A percentile compares a stretch with the other conserved stretches of the same genome.
These are phyloP conservation scores for Troides oblongomaculatus DNA, from an alignment of 2,888 invertebrate species.

Conservation along the genomic window DNA sequence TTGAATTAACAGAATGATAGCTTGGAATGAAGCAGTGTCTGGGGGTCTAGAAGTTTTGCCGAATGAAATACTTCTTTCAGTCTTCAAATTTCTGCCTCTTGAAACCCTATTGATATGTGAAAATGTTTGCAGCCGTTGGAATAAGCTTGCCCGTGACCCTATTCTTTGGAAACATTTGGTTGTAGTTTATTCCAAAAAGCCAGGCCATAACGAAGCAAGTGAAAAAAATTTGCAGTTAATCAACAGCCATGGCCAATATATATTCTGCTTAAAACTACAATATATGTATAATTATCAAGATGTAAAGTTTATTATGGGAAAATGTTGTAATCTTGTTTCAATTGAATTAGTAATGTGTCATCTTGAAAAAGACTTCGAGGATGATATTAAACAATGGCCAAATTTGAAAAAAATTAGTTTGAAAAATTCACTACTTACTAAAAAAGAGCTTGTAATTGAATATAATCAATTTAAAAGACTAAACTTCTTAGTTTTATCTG, in stretches of 20 bases:
- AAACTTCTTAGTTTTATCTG: conserved; percentile 57
- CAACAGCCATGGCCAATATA: conserved; percentile 51
- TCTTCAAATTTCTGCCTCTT: conserved; percentile 62
- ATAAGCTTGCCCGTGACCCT: conserved; percentile 52
- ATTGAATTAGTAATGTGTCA: conserved; percentile 71
- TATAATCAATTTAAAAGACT: conserved; percentile 60
- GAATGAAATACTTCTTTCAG: conserved; percentile 61
- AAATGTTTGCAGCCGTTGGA: conserved; percentile 63
- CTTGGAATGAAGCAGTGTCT: conserved; percentile 5
- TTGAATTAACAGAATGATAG: conserved; percentile 23
- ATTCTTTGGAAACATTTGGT: conserved; percentile 58
- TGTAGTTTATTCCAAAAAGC: conserved; percentile 63
- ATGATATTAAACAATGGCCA: conserved; percentile 56
- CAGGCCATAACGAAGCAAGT: conserved; percentile 58
- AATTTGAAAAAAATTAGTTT: conserved; percentile 61
- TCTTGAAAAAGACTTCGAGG: conserved; percentile 57
- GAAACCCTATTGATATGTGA: conserved; percentile 59
- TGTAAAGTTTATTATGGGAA: conserved; percentile 54
- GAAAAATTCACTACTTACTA: conserved; percentile 59
- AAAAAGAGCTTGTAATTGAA: conserved; percentile 50
- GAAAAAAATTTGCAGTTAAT: conserved; percentile 56
- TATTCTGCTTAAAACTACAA: conserved; percentile 61
- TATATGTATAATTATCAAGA: conserved; percentile 61
- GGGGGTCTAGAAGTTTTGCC: conserved; percentile 45
- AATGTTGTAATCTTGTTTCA: conserved; percentile 58